Evolutionary conservation across 2,888 invertebrate genomes (phyloP).

Genomic region (Ariolimax columbianus): DNA sequence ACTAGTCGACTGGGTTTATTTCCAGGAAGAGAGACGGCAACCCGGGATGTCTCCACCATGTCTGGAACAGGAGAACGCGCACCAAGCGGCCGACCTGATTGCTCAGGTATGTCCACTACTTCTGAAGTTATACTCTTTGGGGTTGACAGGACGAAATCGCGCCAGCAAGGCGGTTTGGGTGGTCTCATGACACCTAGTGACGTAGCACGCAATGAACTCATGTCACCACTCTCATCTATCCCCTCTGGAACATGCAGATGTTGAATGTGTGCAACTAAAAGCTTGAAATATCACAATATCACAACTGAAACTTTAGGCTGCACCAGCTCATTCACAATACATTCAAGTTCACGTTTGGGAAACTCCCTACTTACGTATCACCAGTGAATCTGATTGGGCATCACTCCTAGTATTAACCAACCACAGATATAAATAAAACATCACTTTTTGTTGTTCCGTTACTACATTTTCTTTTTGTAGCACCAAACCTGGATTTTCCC

Average conservation of each 20-base stretch:
- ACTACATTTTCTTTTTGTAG: no score
- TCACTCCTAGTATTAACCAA: no score
- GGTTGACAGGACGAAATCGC: conserved; percentile 65
- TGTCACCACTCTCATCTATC: background rate
- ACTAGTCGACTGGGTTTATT: conserved; percentile 36
- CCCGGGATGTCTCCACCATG: background rate
- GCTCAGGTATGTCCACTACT: conserved; percentile 25
- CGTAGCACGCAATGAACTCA: conserved; percentile 43
- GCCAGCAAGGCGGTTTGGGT: conserved; percentile 74
- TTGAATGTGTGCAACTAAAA: background rate
- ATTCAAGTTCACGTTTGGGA: no score
- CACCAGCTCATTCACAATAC: no score
- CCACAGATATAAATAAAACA: no score
- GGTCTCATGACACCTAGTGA: conserved; percentile 59
- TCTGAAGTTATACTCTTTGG: conserved; percentile 38
- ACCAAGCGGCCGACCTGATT: conserved; percentile 14
- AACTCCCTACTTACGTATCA: no score
- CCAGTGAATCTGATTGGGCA: no score
- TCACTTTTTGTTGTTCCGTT: no score
- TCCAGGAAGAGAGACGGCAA: conserved; percentile 15
- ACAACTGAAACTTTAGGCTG: background rate
- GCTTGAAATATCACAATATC: background rate
- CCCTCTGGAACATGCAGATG: background rate
- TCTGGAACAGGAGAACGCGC: conserved; percentile 32
- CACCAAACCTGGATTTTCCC: no score